phyloP scores from a whole-genome alignment of 2,797 vertebrate species.

The Lepus townsendii region DNA sequence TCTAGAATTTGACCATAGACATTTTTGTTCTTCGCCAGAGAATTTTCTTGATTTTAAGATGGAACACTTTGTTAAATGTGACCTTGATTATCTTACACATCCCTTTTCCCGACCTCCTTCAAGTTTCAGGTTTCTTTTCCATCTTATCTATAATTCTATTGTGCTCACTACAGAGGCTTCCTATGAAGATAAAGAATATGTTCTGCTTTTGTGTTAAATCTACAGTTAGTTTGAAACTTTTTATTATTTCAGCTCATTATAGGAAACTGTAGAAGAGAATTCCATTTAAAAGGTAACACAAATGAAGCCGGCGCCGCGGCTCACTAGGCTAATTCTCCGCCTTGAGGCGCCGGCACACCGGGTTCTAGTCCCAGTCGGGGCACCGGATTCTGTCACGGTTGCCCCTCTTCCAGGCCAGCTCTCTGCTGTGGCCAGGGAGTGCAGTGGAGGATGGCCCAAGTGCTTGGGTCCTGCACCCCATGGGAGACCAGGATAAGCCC shows the following conservation, averaged over 20 bases:
- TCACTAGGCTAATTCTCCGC: too few species aligned
- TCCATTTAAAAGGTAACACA: background rate
- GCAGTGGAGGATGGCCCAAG: too few species aligned
- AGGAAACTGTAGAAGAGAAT: conserved; percentile 26
- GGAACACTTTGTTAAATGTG: background rate
- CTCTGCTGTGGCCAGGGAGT: too few species aligned
- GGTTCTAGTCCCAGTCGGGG: too few species aligned
- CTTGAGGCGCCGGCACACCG: too few species aligned
- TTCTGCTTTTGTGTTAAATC: conserved; percentile 4
- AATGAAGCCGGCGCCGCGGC: too few species aligned
- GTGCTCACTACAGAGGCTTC: background rate
- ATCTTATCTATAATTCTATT: background rate
- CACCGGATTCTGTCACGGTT: too few species aligned
- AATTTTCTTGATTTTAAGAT: conserved; percentile 15
- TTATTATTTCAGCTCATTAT: background rate
- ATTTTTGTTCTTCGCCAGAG: background rate
- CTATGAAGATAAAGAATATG: background rate
- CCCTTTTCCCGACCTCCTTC: background rate
- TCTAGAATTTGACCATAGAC: conserved; percentile 19
- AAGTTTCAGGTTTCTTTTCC: background rate
- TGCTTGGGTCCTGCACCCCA: too few species aligned
- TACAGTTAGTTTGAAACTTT: background rate
- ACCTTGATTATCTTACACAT: conserved; percentile 2
- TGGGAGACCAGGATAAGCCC: too few species aligned
- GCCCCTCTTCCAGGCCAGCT: too few species aligned